Evolutionary conservation across 2,113 vertebrate species (phyloP), one percentile per base, ranked within the genome.

Genomic region (Malurus alboscapulatus): DNA sequence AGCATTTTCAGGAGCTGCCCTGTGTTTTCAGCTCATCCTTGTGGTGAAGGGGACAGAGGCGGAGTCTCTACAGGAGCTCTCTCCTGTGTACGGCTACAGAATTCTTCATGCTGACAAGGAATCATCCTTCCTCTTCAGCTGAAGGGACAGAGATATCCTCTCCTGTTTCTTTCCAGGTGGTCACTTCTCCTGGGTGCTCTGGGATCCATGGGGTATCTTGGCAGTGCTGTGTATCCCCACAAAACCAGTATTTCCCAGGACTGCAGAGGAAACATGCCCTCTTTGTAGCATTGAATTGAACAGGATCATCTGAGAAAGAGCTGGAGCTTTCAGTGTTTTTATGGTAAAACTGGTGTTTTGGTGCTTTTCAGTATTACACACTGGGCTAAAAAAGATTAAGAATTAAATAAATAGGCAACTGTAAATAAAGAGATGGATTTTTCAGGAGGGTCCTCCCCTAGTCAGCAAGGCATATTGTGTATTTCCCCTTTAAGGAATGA

Each of bases 401-500:
- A 84, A 66, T 38, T 58, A 47, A 54, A 42, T 67, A 69, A 5
- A 5, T 30, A 85, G 30, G 40, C 32, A 93, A 45, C 3, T 30
- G 58, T 24, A 87, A 74, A 66, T 40, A 40, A 51, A 45, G 14
- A 84, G 90, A 71, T 14, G 0, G 25, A 76, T 38, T 50, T 88
- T 71, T 88, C 81, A 83, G n/a, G n/a, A 62, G 36, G 4, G 8
- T 7, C 18, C 26, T 68, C 11, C 15, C 24, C 54, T 47, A 27
- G 38, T 55, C 45, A 88, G 53, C 1, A 3, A 76, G 58, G 14
- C 47, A 14, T 16, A 26, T 25, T 11, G 27, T 36, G 10, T 14
- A 80, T 88, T 91, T 71, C 13, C 51, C 47, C 77, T 91, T 84
- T 83, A 95, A 95, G 91, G 58, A 93, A 83, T 84, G 66, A 93